Conservation (phyloP, 2,797 vertebrate genomes). For the Sandelia bainsii region DNA sequence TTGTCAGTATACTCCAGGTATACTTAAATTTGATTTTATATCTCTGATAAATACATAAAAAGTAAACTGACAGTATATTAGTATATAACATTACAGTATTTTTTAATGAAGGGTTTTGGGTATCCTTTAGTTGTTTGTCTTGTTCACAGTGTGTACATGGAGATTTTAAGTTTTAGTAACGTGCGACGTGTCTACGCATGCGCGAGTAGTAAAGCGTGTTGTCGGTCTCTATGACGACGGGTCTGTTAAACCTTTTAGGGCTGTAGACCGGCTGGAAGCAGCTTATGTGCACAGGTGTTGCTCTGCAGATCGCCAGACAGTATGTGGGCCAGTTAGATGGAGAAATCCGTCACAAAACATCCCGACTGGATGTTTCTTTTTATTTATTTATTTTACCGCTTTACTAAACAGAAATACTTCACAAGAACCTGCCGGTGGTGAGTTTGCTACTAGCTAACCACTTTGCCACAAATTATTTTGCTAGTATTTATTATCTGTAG, state of each 20-base stretch:
- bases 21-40: too few species aligned
- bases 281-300: constrained; percentile 78
- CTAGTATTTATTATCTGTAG: background rate
- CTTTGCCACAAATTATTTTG: background rate
- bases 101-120: background rate
- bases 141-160: background rate
- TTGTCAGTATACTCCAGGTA: too few species aligned
- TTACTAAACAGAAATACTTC: constrained; percentile 23
- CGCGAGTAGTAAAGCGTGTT: constrained; percentile 76
- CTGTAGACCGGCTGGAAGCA: constrained; percentile 50
- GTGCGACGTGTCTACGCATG: constrained; percentile 67
- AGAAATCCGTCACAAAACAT: constrained; percentile 14
- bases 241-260: constrained; percentile 71
- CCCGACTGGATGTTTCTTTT: background rate
- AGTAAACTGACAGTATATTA: too few species aligned
- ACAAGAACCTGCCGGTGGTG: constrained; percentile 47
- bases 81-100: background rate
- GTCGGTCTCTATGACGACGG: constrained; percentile 82
- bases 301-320: constrained; percentile 15
- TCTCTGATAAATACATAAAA: too few species aligned
- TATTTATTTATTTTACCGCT: background rate
- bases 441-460: constrained; percentile 43
- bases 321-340: constrained; percentile 45
- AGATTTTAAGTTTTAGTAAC: background rate
- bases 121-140: background rate